Conservation (phyloP, 2,888 invertebrate species). For the Xestoiulus laeticollis region DNA sequence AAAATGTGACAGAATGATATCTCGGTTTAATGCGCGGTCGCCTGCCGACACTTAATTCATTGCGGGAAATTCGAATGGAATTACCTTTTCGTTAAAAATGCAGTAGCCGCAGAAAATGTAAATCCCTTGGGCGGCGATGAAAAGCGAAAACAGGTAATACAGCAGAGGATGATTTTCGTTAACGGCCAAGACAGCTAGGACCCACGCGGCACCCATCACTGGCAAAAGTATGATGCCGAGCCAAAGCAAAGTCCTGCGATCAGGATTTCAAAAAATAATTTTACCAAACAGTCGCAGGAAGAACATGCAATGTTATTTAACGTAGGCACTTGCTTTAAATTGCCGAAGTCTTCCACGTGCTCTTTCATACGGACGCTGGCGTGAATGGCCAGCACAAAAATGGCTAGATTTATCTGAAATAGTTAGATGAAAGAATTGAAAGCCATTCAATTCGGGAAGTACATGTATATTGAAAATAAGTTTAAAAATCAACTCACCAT, state of each 20-base stretch:
- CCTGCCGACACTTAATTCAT: not conserved
- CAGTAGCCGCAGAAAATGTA: slow-evolving; percentile 88
- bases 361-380: slow-evolving; percentile 92
- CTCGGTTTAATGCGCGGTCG: not conserved
- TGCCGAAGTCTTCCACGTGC: slow-evolving; percentile 86
- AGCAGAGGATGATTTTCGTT: slow-evolving; percentile 78
- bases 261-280: not conserved
- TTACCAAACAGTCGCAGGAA: not conserved
- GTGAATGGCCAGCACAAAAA: slow-evolving; percentile 83
- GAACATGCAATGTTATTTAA: too few species aligned
- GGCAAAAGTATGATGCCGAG: slow-evolving; percentile 87
- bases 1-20: not conserved
- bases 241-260: slow-evolving; percentile 79
- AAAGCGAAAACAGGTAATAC: slow-evolving; percentile 79
- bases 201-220: slow-evolving; percentile 85
- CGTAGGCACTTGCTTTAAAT: slow-evolving; percentile 71
- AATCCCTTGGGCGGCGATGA: slow-evolving; percentile 80
- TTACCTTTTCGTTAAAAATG: slow-evolving; percentile 74
- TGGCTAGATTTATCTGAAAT: slow-evolving; percentile 72
- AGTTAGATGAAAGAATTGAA: not conserved
- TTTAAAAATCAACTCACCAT: slow-evolving; percentile 66
- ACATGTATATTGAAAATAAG: not conserved
- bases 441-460: not conserved
- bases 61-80: not conserved
- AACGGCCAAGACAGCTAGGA: slow-evolving; percentile 80